Evolutionary conservation across 2,797 vertebrate species (phyloP), one percentile per base, ranked within the genome.

Genomic region (Vespertilio murinus): DNA sequence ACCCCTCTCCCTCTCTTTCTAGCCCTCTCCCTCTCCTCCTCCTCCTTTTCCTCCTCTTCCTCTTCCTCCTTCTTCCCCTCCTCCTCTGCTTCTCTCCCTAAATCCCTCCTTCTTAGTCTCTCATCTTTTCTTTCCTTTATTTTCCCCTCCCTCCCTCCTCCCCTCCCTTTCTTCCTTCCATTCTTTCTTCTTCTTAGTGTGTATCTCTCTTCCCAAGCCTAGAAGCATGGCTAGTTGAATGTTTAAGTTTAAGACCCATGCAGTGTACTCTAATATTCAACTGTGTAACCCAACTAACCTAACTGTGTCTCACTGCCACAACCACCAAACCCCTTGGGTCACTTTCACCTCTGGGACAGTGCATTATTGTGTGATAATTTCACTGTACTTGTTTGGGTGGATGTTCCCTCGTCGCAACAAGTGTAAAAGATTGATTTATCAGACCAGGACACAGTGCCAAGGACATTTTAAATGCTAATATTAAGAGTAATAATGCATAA

Each of bases 161-260:
- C 1, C 2, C 17, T 30, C 33, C 3, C 17, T 40, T 6, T 12
- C 18, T n/a, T 6, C 5, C 5, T 38, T 23, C n/a, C 12, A 5
- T 11, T 8, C 2, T 40, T 64, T 11, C 25, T 49, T 25, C 4
- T 70, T 25, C 18, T 13, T 9, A 22, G 8, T 70, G 8, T 45
- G 12, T 30, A 1, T n/a, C 9, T 49, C 9, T 74, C 42, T 88
- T 42, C 30, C n/a, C 45, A n/a, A 49, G 30, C 45, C 30, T 69
- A 7, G 59, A 33, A 52, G 1, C 25, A 49, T 49, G 10, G 47
- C 17, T 33, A 83, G 42, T 33, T 88, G 35, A 49, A 70, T 35
- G 73, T 69, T 6, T 65, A 61, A 64, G 25, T 70, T 79, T 79
- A 74, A n/a, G 47, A 54, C 3, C 38, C n/a, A 69, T 3, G 0